phyloP scores from a whole-genome alignment of 2,797 vertebrate species.

The Todus mexicanus region DNA sequence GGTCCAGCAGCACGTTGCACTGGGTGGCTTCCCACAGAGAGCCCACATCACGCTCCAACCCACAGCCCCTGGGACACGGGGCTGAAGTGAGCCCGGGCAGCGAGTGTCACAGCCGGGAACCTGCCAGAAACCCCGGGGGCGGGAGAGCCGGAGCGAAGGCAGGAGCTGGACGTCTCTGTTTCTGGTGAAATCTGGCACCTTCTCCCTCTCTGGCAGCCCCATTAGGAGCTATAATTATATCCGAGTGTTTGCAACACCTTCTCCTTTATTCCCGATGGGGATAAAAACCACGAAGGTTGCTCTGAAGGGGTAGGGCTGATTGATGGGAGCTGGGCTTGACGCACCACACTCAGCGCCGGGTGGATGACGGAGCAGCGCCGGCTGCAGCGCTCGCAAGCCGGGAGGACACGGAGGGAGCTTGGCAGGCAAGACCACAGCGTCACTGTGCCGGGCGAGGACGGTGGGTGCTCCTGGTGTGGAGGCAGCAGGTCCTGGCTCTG shows the following conservation, averaged over 20 bases:
- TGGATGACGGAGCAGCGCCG: background rate
- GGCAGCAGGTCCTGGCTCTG: background rate
- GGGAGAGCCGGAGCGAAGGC: background rate
- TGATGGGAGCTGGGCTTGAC: background rate
- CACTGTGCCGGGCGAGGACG: rapidly evolving
- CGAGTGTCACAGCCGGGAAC: background rate
- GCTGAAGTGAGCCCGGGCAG: background rate
- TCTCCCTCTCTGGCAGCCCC: slow-evolving; percentile 6
- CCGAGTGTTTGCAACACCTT: background rate
- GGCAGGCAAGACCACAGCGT: background rate
- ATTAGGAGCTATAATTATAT: background rate
- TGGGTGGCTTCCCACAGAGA: rapidly evolving
- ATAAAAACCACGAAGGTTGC: background rate
- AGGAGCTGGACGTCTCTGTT: background rate
- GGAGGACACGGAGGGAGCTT: background rate
- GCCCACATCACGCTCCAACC: rapidly evolving
- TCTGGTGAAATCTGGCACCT: slow-evolving; percentile 7
- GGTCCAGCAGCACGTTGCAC: too few relatives aligned
- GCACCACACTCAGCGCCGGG: background rate
- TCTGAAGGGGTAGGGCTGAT: background rate
- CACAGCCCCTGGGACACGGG: background rate
- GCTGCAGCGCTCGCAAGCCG: background rate
- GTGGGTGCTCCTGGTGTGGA: background rate
- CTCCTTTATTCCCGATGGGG: background rate
- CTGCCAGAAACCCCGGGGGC: background rate